Evolutionary conservation across 2,888 invertebrate species (phyloP).

Genomic region (Isotomurus palustris): DNA sequence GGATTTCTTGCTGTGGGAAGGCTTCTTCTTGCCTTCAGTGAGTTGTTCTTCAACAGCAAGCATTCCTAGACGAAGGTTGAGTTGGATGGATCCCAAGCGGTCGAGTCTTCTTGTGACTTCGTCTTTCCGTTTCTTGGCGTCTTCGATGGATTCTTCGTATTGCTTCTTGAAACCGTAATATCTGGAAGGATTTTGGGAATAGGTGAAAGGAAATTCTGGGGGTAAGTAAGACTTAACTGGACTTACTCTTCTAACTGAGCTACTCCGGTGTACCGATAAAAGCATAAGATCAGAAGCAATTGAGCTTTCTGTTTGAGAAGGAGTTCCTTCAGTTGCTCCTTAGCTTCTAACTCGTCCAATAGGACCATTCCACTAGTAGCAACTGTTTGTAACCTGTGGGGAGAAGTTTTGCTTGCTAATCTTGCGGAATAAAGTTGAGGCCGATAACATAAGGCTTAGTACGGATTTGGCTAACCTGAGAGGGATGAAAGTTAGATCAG

Average conservation of each 20-base stretch:
- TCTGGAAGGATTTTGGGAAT: neutral
- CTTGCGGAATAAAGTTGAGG: neutral
- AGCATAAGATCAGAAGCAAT: constrained; percentile 36
- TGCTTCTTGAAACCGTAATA: constrained; percentile 14
- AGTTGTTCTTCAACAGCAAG: constrained; percentile 34
- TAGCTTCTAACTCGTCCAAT: constrained; percentile 28
- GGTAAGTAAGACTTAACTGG: neutral
- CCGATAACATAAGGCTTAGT: neutral
- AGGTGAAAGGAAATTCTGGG: neutral
- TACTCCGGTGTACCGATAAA: constrained; percentile 40
- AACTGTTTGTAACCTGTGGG: constrained; percentile 33
- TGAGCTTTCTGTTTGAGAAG: constrained; percentile 36
- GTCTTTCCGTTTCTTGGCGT: constrained; percentile 14
- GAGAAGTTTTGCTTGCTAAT: too few species aligned
- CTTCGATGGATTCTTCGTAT: constrained; percentile 19
- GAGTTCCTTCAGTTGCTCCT: constrained; percentile 34
- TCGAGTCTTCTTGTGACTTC: constrained; percentile 24
- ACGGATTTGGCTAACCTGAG: constrained; percentile 13
- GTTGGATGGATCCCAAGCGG: constrained; percentile 29
- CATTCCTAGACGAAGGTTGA: constrained; percentile 33
- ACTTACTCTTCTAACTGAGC: constrained; percentile 27
- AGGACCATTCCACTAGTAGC: constrained; percentile 33
- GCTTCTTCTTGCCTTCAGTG: constrained; percentile 29
- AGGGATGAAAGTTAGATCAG: constrained; percentile 41
- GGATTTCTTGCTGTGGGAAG: neutral